Base-by-base conservation (phyloP, 1,140 invertebrate genomes). In the Aethina tumida region DNA sequence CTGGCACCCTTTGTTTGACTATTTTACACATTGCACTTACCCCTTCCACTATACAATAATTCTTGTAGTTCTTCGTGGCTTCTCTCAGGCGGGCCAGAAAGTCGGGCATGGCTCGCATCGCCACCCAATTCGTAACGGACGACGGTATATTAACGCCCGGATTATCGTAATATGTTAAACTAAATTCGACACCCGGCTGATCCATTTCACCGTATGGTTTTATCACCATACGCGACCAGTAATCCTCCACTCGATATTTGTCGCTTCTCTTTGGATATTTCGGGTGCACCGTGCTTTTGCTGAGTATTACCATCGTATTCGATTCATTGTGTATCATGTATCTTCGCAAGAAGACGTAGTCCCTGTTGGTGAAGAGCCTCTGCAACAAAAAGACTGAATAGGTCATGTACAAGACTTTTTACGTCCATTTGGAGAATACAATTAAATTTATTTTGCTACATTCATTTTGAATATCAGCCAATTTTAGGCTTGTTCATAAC, bases 161-260 rank as follows among this genome's bases (percentile, higher is more conserved):
- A 68, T 89, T 81, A 58, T 90, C 87, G 58, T 81, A 91, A 64
- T 91, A 91, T 1, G 86, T 90, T 4, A 91, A 66, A 16, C 78
- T 74, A 63, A 88, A 90, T 61, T 90, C 84, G 44, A 89, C 43
- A 16, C 55, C 58, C 43, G 78, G 74, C 59, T 82, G 65, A 43
- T 77, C 58, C 31, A 73, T 64, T 19, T 75, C 67, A 19, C 65
- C 63, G 18, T 70, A 63, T 2, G 83, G 81, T 62, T 75, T 81
- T 37, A 91, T 83, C 0, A 89, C 82, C 78, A 90, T 86, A 41
- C 79, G 78, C 27, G 84, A 89, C 83, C 83, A 88, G 45, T 89
- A 92, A 15, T 85, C 76, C 4, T 70, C 71, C 2, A 91, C 84
- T 43, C 85, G 63, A 39, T 71, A 69, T 45, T 70, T 74, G 39